These are phyloP conservation scores for Rhynchotus rufescens DNA, from an alignment of 2,797 vertebrate species.

Conservation along the genomic window DNA sequence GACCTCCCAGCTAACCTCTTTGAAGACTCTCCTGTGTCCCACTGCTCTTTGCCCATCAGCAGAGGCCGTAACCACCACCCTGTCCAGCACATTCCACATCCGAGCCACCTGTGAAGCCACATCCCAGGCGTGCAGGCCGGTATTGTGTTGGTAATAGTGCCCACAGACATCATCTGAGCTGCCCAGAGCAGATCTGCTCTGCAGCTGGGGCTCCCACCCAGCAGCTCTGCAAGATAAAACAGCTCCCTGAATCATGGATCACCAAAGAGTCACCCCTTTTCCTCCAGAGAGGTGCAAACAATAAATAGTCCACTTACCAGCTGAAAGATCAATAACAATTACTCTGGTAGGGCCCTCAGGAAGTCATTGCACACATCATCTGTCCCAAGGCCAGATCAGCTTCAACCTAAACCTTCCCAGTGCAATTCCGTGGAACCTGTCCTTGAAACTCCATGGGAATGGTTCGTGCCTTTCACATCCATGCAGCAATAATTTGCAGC, in stretches of 20 bases:
- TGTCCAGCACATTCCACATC: background rate
- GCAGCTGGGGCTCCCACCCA: background rate
- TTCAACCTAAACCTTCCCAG: background rate
- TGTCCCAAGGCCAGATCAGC: background rate
- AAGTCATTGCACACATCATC: background rate
- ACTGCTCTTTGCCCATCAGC: background rate
- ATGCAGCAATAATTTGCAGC: background rate
- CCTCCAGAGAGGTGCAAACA: background rate
- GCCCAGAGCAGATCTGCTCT: background rate
- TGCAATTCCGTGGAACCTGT: background rate
- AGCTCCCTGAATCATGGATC: background rate
- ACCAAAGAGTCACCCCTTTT: background rate
- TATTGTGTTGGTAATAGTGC: background rate
- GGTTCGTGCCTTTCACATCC: background rate
- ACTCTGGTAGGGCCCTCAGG: background rate
- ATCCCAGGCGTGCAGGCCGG: background rate
- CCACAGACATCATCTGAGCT: background rate
- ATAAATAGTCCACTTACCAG: background rate
- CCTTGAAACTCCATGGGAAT: background rate
- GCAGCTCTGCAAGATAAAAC: background rate
- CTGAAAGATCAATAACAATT: background rate
- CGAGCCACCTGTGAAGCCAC: background rate
- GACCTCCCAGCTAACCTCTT: background rate
- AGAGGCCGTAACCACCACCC: background rate
- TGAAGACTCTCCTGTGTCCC: background rate